phyloP scores from a whole-genome alignment of 2,113 vertebrate species.

The Burhinus oedicnemus region DNA sequence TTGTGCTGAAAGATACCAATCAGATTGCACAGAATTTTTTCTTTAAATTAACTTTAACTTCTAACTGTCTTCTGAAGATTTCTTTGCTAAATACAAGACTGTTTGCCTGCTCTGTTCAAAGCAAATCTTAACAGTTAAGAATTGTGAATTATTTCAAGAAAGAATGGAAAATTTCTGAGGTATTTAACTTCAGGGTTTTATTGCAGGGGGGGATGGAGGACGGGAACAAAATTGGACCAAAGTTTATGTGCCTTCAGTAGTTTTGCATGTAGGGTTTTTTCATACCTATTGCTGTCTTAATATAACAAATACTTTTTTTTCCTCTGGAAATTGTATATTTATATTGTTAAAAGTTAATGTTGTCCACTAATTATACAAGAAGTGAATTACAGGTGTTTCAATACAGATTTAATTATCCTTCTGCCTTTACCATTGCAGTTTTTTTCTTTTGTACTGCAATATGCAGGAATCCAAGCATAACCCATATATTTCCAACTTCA shows the following conservation, averaged over 20 bases:
- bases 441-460: neutral
- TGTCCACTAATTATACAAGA: constrained; percentile 9
- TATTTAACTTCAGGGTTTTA: constrained; percentile 61
- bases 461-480: constrained; percentile 31
- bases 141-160: constrained; percentile 49
- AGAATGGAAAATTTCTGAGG: constrained; percentile 27
- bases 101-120: constrained; percentile 62
- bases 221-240: constrained; percentile 78
- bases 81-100: constrained; percentile 43
- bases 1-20: constrained; percentile 36
- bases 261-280: constrained; percentile 62
- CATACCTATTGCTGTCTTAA: constrained; percentile 64
- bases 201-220: neutral
- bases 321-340: constrained; percentile 37
- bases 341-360: constrained; percentile 50
- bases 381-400: constrained; percentile 42
- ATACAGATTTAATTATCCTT: constrained; percentile 34
- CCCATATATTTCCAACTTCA: neutral
- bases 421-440: constrained; percentile 19
- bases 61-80: constrained; percentile 40
- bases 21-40: constrained; percentile 51
- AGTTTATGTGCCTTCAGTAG: constrained; percentile 87
- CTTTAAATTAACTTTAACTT: constrained; percentile 30
- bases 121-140: constrained; percentile 46
- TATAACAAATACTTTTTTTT: constrained; percentile 45